A percentile compares a stretch with the other conserved stretches of the same genome.
These are phyloP conservation scores for Sminthurinus aureus DNA, from an alignment of 2,888 invertebrate species.

Conservation along the genomic window DNA sequence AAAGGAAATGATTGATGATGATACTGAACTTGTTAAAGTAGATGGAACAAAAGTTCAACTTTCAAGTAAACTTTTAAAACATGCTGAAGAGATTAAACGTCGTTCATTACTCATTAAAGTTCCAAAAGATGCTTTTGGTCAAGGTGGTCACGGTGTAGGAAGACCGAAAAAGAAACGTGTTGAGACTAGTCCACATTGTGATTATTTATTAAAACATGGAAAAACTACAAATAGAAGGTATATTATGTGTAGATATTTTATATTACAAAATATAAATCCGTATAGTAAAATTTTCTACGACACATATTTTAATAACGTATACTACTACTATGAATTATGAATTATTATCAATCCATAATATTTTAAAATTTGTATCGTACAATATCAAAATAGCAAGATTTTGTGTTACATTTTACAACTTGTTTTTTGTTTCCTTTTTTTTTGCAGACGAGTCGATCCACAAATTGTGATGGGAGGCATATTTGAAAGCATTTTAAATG, in stretches of 20 bases:
- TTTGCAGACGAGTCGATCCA: conserved; percentile 84
- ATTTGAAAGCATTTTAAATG: conserved; percentile 88
- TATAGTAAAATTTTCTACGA: no score
- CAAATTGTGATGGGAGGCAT: conserved; percentile 92
- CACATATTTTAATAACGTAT: no score
- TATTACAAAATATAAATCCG: no score
- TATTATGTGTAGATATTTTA: no score
- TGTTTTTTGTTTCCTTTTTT: no score
- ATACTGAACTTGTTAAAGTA: conserved; percentile 87
- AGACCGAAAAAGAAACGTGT: conserved; percentile 72
- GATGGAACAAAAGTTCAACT: conserved; percentile 94
- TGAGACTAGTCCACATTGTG: conserved; percentile 77
- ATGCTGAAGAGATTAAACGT: conserved; percentile 85
- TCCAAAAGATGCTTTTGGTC: conserved; percentile 78
- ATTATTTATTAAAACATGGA: conserved; percentile 84
- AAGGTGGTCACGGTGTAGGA: conserved; percentile 63
- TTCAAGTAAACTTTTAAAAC: conserved; percentile 86
- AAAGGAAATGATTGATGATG: conserved; percentile 74
- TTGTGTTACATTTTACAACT: no score
- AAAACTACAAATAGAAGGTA: conserved; percentile 80
- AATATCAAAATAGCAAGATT: no score
- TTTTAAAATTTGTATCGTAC: no score
- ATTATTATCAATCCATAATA: no score
- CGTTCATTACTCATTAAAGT: conserved; percentile 79
- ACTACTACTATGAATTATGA: no score